Percentiles rank a stretch among this genome's conserved stretches.
Evolutionary conservation across 2,797 vertebrate species (phyloP).

Genomic region (Mormyrops boulengeri): DNA sequence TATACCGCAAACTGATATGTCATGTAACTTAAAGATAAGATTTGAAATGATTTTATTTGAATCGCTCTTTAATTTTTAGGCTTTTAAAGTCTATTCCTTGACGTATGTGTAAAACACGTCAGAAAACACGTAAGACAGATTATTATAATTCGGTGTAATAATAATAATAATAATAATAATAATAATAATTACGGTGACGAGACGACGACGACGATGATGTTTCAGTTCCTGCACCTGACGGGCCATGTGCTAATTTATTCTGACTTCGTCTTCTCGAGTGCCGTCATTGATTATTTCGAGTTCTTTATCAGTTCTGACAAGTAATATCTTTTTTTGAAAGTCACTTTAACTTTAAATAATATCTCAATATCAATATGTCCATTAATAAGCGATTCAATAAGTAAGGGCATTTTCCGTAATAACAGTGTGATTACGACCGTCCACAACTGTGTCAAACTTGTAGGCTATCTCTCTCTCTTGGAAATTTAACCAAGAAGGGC

Average conservation of each 20-base stretch:
- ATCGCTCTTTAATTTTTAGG: not conserved
- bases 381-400: constrained; percentile 14
- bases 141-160: not conserved
- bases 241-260: constrained; percentile 66
- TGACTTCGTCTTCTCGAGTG: constrained; percentile 58
- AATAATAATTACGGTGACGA: constrained; percentile 7
- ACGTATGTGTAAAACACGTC: not conserved
- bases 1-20: not conserved
- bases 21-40: not conserved
- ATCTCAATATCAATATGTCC: constrained; percentile 24
- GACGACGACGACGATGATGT: constrained; percentile 40
- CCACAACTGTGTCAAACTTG: not conserved
- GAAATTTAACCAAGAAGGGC: not conserved
- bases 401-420: not conserved
- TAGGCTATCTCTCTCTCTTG: not conserved
- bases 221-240: constrained; percentile 61
- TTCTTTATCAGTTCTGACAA: constrained; percentile 58
- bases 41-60: not conserved
- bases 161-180: constrained; percentile 15
- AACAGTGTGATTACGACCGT: not conserved
- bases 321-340: constrained; percentile 40
- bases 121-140: not conserved
- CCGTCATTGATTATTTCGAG: constrained; percentile 40
- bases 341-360: constrained; percentile 30
- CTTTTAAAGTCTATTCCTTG: not conserved